Evolutionary conservation across 2,797 vertebrate species (phyloP), one percentile per base, ranked within the genome.

Genomic region (Ctenosaura bakeri): DNA sequence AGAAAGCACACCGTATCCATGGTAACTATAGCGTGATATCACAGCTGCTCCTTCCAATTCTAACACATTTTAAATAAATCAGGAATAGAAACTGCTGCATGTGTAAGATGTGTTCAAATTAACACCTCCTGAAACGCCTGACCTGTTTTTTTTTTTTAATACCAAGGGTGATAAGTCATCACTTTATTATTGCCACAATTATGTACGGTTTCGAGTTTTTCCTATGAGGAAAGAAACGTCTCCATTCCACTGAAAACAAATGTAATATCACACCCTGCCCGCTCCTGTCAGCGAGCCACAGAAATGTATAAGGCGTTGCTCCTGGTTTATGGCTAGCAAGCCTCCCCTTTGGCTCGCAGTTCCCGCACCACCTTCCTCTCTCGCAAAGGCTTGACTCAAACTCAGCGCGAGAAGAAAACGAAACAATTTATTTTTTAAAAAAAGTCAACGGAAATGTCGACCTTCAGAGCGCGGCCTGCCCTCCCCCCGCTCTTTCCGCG

Each of bases 1-100:
- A 46, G 73, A 83, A 82, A 82, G 29, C 16, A 42, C 73, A 66
- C 14, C 46, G 90, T 91, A 81, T 24, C 93, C 90, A 92, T 85
- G 82, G 88, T 93, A 92, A 92, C 92, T 24, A 6, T 8, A 90
- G 50, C 77, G 79, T 5, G 84, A 80, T 92, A 59, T 86, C 42
- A 71, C 46, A 32, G 80, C 2, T 66, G 69, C 46, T 71, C 38
- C 1, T 0, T 42, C 82, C 4, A 52, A 4, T 82, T 18, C 84
- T 35, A 8, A 32, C 66, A 52, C 71, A 8, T 50, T 78, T 79
- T 0, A 52, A 32, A 52, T n/a, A 29, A 73, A 59, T 74, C 24
- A 42, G 50, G 80, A 91, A 54, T 20, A 85, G 38, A 85, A 77
- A 77, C 66, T 89, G 71, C 87, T 76, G 42, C 46, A 20, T 76